A percentile compares a stretch with the other conserved stretches of the same genome.
Conservation (phyloP, 2,888 invertebrate genomes). For the Lasioglossum malachurum region DNA sequence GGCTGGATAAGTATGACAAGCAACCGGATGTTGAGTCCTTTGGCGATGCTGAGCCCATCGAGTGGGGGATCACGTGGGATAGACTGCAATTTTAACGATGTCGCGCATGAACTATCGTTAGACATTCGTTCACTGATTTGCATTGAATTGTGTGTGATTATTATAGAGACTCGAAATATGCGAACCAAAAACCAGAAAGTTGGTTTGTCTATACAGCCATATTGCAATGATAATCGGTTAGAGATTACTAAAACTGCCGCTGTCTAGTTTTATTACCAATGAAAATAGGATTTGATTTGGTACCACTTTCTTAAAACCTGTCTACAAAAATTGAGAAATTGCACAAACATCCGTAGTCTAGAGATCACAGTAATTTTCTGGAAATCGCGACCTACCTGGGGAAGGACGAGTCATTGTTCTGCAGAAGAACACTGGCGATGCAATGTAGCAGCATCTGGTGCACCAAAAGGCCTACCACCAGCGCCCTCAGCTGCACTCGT, state of each 20-base stretch:
- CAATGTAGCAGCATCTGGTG: slow-evolving; percentile 97
- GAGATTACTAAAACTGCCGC: background rate
- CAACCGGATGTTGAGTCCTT: slow-evolving; percentile 73
- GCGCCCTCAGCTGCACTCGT: slow-evolving; percentile 93
- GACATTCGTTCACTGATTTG: no score
- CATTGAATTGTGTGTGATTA: background rate
- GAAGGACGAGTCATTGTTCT: slow-evolving; percentile 89
- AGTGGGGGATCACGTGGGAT: slow-evolving; percentile 84
- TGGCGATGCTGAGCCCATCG: slow-evolving; percentile 71
- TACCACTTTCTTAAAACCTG: no score
- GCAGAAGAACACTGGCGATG: slow-evolving; percentile 94
- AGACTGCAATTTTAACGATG: slow-evolving; percentile 77
- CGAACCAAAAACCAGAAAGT: background rate
- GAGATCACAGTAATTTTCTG: background rate
- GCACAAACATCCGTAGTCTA: no score
- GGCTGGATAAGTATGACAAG: slow-evolving; percentile 85
- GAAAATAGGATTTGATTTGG: no score
- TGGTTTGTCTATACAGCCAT: background rate
- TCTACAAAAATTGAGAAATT: no score
- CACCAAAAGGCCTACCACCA: slow-evolving; percentile 95
- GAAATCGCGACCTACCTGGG: slow-evolving; percentile 84
- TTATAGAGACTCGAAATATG: background rate
- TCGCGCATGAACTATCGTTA: background rate
- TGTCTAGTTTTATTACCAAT: no score
- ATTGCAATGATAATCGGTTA: background rate